Conservation (phyloP, 2,113 vertebrate genomes). For the Myotis lucifugus region DNA sequence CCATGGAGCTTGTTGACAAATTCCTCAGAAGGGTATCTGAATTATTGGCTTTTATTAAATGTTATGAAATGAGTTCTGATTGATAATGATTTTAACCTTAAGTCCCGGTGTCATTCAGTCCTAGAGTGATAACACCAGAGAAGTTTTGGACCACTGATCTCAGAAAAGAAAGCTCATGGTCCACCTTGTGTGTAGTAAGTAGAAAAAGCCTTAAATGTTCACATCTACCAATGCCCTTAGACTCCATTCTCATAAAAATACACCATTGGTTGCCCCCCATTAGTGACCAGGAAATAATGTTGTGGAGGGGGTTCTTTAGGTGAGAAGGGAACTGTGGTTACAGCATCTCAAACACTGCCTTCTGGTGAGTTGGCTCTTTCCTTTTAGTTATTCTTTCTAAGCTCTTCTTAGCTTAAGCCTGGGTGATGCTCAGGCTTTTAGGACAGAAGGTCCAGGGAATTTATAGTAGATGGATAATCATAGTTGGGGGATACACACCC, state of each 20-base stretch:
- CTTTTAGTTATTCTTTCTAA: neutral
- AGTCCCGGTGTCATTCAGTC: neutral
- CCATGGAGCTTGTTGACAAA: neutral
- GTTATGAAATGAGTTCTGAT: neutral
- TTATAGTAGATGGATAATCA: neutral
- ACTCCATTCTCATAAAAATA: neutral
- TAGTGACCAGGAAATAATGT: neutral
- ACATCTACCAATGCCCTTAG: neutral
- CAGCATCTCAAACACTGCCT: neutral
- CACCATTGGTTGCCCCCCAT: neutral
- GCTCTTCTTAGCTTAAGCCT: neutral
- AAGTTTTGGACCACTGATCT: neutral
- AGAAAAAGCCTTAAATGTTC: neutral
- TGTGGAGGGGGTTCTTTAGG: neutral
- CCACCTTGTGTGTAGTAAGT: neutral
- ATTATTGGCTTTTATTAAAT: constrained; percentile 18
- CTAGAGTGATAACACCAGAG: neutral
- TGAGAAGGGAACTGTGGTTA: neutral
- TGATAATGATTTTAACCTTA: neutral
- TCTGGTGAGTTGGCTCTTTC: neutral
- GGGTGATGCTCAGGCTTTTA: neutral
- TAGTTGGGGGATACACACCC: rapidly evolving
- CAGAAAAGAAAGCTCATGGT: neutral
- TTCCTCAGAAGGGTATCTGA: neutral
- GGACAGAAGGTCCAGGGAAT: neutral